These are phyloP conservation scores for Phaethon lepturus DNA, from an alignment of 2,113 vertebrate genomes.

Conservation along the genomic window DNA sequence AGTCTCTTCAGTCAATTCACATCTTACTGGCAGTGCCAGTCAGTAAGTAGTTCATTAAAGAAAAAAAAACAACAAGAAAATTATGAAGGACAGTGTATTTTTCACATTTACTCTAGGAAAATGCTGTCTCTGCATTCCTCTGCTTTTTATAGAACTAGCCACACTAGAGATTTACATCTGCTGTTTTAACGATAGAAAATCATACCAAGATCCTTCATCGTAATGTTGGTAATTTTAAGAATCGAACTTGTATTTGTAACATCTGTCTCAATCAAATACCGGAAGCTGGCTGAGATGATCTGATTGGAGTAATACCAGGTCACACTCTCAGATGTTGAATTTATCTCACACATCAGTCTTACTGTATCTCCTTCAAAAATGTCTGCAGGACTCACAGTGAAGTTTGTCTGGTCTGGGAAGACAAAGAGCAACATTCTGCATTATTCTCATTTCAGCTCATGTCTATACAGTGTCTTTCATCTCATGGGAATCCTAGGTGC, in stretches of 20 bases:
- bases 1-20: background rate
- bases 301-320: constrained; percentile 41
- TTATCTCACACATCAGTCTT: constrained; percentile 58
- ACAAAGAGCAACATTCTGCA: background rate
- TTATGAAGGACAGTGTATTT: background rate
- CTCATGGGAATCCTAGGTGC: background rate
- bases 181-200: background rate
- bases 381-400: constrained; percentile 34
- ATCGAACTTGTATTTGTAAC: background rate
- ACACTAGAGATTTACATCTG: background rate
- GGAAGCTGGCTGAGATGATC: background rate
- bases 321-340: background rate
- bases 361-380: constrained; percentile 75
- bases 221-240: constrained; percentile 58
- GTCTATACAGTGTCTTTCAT: background rate
- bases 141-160: background rate
- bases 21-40: background rate
- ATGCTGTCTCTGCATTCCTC: background rate
- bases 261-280: background rate
- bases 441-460: background rate
- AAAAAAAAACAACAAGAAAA: background rate
- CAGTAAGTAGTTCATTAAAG: background rate
- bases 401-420: constrained; percentile 66
- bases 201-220: constrained; percentile 39
- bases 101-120: background rate